These are phyloP conservation scores for Cotesia chilonis DNA, from an alignment of 1,140 invertebrate genomes.

Conservation along the genomic window DNA sequence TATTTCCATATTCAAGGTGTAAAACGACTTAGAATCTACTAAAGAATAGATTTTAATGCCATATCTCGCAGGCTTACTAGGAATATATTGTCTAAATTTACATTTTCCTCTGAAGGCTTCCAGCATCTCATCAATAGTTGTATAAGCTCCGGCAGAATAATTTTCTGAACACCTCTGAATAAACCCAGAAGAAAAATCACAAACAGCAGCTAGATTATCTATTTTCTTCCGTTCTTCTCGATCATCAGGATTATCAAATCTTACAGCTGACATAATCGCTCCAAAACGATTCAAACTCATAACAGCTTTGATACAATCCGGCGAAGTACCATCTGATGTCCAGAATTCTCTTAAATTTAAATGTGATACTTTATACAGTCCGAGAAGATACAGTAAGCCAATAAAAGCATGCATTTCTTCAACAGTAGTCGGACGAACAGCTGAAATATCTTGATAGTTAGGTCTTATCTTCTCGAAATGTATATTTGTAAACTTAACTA, in stretches of 20 bases:
- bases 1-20: slow-evolving; percentile 26
- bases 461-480: no score
- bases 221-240: slow-evolving; percentile 41
- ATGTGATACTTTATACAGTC: no score
- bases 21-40: slow-evolving; percentile 33
- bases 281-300: background rate
- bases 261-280: slow-evolving; percentile 49
- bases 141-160: slow-evolving; percentile 32
- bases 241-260: slow-evolving; percentile 52
- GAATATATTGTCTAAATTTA: slow-evolving; percentile 51
- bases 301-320: background rate
- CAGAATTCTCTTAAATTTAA: no score
- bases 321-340: background rate
- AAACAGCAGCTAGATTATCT: slow-evolving; percentile 53
- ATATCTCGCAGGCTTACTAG: slow-evolving; percentile 45
- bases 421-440: no score
- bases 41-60: slow-evolving; percentile 31
- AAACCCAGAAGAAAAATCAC: slow-evolving; percentile 55
- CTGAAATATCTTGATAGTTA: no score
- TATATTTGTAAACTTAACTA: no score
- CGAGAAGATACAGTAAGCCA: no score
- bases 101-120: slow-evolving; percentile 50
- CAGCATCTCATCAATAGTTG: slow-evolving; percentile 54
- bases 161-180: slow-evolving; percentile 24
- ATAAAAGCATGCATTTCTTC: no score